Base-by-base conservation (phyloP, 1,140 invertebrate genomes). In the Mya arenaria region DNA sequence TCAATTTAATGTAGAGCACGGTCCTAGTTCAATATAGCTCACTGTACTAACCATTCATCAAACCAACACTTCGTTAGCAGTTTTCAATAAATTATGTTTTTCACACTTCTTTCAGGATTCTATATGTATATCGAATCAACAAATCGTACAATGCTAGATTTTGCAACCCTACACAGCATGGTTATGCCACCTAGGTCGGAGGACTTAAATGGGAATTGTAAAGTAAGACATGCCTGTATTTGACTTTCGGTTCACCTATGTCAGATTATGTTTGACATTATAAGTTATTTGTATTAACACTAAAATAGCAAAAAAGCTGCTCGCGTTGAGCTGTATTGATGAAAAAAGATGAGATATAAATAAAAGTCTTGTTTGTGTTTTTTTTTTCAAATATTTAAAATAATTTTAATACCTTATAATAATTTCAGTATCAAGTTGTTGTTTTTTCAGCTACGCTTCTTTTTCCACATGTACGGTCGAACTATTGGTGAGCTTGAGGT, bases 391-490 rank as follows among this genome's bases (percentile, higher is more conserved):
- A 15, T 37, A 30, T 13, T 15, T 23, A 66, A 30, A 32, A 15
- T 15, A 30, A 30, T 28, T 36, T 30, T 30, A 15, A 15, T 32
- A 13, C 17, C 17, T 15, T 6, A 15, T 37, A 13, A 19, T 6
- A 34, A 32, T 6, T 13, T 66, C 34, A 15, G 19, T 8, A 13
- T 15, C 58, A 25, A 15, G 4, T 66, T 66, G 10, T 66, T 10
- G 13, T 66, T 10, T 36, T 66, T 66, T 55, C 19, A 78, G 74
- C 32, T 78, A n/a, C 37, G 74, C 5, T 78, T 78, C 55, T 78
- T 66, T 62, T 78, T 65, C 62, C 74, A 78, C 62, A 78, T 78
- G 74, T 19, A 52, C 5, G 74, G 74, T 23, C 34, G 41, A 36
- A 55, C 44, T 25, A 32, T 78, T 0, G 41, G 32, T 23, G 58